Conservation (phyloP, 2,888 invertebrate genomes). For the Drosophila cognata region DNA sequence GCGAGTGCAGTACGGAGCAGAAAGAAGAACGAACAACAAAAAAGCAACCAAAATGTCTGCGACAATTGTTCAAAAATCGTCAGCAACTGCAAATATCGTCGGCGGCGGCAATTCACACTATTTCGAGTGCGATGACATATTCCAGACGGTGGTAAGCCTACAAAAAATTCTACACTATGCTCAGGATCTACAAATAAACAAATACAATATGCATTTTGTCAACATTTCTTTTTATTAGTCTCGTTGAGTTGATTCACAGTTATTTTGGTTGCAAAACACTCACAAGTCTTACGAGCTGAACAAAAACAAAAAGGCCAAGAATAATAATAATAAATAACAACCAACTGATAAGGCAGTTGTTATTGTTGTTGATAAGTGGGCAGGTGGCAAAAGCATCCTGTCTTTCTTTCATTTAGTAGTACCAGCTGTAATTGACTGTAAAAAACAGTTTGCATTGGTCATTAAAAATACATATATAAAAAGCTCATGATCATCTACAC, state of each 20-base stretch:
- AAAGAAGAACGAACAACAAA: conserved; percentile 30
- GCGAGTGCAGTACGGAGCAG: conserved; percentile 11
- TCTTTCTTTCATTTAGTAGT: neutral
- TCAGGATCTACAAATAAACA: conserved; percentile 2
- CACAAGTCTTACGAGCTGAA: conserved; percentile 26
- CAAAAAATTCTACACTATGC: neutral
- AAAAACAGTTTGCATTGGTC: conserved; percentile 42
- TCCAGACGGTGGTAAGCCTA: conserved; percentile 67
- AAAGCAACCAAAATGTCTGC: conserved; percentile 61
- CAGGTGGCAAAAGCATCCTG: conserved; percentile 28
- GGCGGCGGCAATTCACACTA: conserved; percentile 62
- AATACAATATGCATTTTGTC: conserved; percentile 22
- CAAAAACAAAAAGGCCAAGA: conserved; percentile 2
- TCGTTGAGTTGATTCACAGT: conserved; percentile 68
- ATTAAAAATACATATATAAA: conserved; percentile 34
- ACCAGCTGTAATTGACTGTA: conserved; percentile 27
- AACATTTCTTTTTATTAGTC: conserved; percentile 43
- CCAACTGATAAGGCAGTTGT: conserved; percentile 53
- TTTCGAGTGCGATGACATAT: conserved; percentile 67
- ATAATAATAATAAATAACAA: conserved; percentile 20
- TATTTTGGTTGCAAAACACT: conserved; percentile 65
- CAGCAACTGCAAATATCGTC: conserved; percentile 49
- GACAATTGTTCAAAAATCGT: conserved; percentile 69
- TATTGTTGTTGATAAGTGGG: conserved; percentile 16
- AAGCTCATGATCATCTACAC: conserved; percentile 41